Evolutionary conservation across 2,113 vertebrate genomes (phyloP).

Genomic region (Lamprotornis superbus): DNA sequence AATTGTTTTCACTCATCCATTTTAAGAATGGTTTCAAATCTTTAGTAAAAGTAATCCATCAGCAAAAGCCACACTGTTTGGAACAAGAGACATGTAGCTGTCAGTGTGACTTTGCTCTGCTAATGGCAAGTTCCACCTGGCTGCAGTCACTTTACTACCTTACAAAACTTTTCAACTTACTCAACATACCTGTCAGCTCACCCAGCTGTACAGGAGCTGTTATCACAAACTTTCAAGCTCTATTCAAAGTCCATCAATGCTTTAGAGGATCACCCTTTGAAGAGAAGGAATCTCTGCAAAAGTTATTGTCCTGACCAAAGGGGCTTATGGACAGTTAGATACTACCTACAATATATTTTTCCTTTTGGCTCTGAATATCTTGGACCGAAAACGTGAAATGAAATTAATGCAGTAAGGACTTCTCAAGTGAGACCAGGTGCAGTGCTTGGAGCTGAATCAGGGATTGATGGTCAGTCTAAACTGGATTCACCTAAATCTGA

Average conservation of each 20-base stretch:
- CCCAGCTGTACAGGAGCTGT: neutral
- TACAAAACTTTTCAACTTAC: neutral
- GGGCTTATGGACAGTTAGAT: neutral
- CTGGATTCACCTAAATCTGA: neutral
- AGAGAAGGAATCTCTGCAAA: neutral
- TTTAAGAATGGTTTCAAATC: neutral
- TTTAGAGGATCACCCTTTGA: neutral
- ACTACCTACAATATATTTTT: neutral
- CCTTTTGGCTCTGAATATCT: neutral
- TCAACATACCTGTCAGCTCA: neutral
- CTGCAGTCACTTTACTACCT: neutral
- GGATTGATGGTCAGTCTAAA: neutral
- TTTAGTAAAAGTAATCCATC: neutral
- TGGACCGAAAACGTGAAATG: neutral
- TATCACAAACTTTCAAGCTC: neutral
- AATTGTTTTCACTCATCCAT: neutral
- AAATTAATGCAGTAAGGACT: neutral
- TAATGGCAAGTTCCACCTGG: neutral
- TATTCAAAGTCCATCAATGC: neutral
- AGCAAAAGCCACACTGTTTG: neutral
- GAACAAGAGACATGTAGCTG: neutral
- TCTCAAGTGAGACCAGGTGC: neutral
- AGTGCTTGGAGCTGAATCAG: neutral
- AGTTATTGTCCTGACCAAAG: neutral
- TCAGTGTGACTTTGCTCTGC: neutral